Conservation (phyloP, 2,888 invertebrate genomes). For the Lucinisca nassula region DNA sequence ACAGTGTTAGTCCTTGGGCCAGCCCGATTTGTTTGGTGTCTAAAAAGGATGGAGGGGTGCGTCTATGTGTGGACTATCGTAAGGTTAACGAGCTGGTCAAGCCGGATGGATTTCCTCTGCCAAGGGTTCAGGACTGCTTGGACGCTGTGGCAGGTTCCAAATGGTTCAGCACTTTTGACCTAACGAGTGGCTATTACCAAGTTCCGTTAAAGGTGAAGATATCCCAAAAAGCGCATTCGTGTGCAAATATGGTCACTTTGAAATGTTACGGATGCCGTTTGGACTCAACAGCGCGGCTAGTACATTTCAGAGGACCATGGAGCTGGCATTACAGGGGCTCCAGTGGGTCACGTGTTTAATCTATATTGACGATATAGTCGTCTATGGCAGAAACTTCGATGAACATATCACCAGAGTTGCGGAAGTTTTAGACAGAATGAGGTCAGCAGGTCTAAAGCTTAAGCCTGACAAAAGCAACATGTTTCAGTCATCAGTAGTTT, state of each 20-base stretch:
- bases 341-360: conserved; percentile 5
- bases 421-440: background rate
- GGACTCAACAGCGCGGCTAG: conserved; percentile 7
- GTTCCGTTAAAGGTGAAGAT: conserved; percentile 10
- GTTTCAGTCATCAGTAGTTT: background rate
- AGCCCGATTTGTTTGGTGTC: conserved; percentile 27
- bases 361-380: background rate
- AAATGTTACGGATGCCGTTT: conserved; percentile 16
- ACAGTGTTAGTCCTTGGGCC: conserved; percentile 42
- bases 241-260: conserved; percentile 17
- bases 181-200: conserved; percentile 18
- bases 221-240: conserved; percentile 20
- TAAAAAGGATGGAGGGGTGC: background rate
- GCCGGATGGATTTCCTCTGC: background rate
- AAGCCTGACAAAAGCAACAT: background rate
- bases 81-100: background rate
- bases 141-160: background rate
- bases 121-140: background rate
- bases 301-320: background rate
- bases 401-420: background rate
- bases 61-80: conserved; percentile 20
- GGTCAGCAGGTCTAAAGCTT: background rate
- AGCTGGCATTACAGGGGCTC: background rate
- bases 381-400: background rate
- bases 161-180: conserved; percentile 16